Evolutionary conservation across 2,888 invertebrate genomes (phyloP).

Genomic region (Molorchus minor): DNA sequence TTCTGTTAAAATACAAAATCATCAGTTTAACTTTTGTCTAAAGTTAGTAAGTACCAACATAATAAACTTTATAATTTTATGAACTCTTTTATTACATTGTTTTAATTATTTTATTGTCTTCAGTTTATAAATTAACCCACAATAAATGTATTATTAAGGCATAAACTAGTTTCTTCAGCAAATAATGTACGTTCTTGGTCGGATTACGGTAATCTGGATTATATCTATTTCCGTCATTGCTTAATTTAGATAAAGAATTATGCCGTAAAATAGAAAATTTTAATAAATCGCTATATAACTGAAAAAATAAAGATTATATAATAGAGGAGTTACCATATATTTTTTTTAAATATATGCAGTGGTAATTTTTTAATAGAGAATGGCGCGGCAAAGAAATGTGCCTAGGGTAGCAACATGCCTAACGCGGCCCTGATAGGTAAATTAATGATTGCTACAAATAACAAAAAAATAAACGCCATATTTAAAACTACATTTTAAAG

Average conservation of each 20-base stretch:
- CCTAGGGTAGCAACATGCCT: too few species aligned
- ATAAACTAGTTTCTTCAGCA: constrained; percentile 22
- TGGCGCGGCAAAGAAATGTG: too few species aligned
- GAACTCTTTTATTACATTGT: constrained; percentile 42
- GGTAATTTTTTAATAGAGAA: too few species aligned
- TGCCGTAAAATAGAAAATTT: too few species aligned
- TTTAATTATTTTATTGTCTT: constrained; percentile 42
- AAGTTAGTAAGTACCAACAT: constrained; percentile 7
- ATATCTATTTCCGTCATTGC: constrained; percentile 17
- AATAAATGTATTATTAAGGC: constrained; percentile 20
- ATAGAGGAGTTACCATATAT: too few species aligned
- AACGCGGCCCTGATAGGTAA: too few species aligned
- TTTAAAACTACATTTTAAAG: too few species aligned
- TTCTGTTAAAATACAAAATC: constrained; percentile 11
- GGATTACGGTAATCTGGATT: constrained; percentile 16
- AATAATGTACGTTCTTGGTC: not conserved
- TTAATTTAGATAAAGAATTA: constrained; percentile 9
- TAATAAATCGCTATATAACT: too few species aligned
- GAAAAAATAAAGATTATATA: too few species aligned
- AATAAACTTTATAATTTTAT: constrained; percentile 43
- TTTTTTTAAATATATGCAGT: too few species aligned
- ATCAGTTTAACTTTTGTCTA: constrained; percentile 11
- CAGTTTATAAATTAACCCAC: constrained; percentile 37
- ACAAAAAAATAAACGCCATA: too few species aligned
- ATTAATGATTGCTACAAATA: too few species aligned